Base-by-base conservation (phyloP, 2,797 vertebrate species). In the Anas bernieri region DNA sequence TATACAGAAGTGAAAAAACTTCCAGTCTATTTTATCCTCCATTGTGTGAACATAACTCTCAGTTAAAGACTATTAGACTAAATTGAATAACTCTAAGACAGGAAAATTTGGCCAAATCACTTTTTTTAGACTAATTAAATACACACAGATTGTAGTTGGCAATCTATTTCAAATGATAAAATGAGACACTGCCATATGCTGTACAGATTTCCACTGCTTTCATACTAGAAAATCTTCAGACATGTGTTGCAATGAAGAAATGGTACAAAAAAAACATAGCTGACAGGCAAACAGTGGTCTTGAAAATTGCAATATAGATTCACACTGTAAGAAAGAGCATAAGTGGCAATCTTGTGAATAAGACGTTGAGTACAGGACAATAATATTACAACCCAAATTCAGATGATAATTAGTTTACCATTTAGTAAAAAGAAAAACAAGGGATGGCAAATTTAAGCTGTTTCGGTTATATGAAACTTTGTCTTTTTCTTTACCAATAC, bases 61-160 rank as follows among this genome's bases (percentile, higher is more conserved):
- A 86, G 87, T 94, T 97, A 96, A 97, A 97, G 94, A 89, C 96
- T 95, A 97, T 98, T 98, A 98, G 75, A 92, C 96, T 96, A 98
- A 97, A 98, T 97, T 97, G 96, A 97, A 96, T 96, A 94, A 96
- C 82, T 96, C 77, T 58, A 95, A 97, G 50, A 96, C 86, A 92
- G 72, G 50, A 94, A 97, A 96, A 96, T 95, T 95, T 96, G 96
- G 94, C 97, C 92, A 93, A 67, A 82, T 67, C 41, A 1, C 46
- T 69, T 50, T 97, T 76, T 96, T 96, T 76, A 92, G 67, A 96
- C 93, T 96, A 96, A 97, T 98, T 96, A 97, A 88, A 86, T 21
- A 31, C 30, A 77, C 43, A 73, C 33, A 89, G 74, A 88, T 77
- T 94, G 93, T 28, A 78, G 31, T 11, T 93, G 82, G 80, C 73